A percentile compares a stretch with the other conserved stretches of the same genome.
These are phyloP conservation scores for Xiphophorus maculatus DNA, from an alignment of 2,113 vertebrate genomes.

Conservation along the genomic window DNA sequence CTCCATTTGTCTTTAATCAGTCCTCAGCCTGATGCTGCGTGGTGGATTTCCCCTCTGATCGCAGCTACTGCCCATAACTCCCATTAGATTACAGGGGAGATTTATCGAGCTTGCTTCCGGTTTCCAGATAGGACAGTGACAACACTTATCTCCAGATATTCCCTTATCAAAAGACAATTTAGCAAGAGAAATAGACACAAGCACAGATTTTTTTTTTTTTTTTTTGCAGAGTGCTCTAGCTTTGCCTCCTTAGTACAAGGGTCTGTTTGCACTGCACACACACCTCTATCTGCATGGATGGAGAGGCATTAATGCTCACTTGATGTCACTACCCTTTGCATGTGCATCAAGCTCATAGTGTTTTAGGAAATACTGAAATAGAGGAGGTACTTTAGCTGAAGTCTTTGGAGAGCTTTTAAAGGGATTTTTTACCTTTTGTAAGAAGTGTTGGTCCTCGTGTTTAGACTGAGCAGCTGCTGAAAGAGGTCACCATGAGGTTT, in stretches of 20 bases:
- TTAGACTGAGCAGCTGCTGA: conserved; percentile 79
- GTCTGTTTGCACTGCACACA: conserved; percentile 73
- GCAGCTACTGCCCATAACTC: conserved; percentile 45
- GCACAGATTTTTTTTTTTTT: conserved; percentile 59
- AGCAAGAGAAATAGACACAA: conserved; percentile 71
- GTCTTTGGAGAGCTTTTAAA: background rate
- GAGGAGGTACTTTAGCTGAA: background rate
- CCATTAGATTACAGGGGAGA: conserved; percentile 59
- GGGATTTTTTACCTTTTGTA: conserved; percentile 4
- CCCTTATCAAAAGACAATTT: conserved; percentile 80
- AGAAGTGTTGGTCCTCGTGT: conserved; percentile 9
- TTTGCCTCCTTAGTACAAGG: conserved; percentile 68
- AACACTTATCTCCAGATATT: conserved; percentile 75
- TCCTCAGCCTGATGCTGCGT: background rate
- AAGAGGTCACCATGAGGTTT: conserved; percentile 89
- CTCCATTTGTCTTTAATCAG: conserved; percentile 27
- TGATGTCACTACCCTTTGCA: conserved; percentile 55
- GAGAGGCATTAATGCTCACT: conserved; percentile 53
- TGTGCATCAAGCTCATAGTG: conserved; percentile 56
- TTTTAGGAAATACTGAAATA: conserved; percentile 21
- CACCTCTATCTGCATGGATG: conserved; percentile 53
- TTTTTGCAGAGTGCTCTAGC: conserved; percentile 46
- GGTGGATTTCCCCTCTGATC: conserved; percentile 10
- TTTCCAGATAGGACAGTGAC: conserved; percentile 70
- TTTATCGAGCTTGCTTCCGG: conserved; percentile 71